Evolutionary conservation across 2,888 invertebrate species (phyloP).

Genomic region (Panopea generosa): DNA sequence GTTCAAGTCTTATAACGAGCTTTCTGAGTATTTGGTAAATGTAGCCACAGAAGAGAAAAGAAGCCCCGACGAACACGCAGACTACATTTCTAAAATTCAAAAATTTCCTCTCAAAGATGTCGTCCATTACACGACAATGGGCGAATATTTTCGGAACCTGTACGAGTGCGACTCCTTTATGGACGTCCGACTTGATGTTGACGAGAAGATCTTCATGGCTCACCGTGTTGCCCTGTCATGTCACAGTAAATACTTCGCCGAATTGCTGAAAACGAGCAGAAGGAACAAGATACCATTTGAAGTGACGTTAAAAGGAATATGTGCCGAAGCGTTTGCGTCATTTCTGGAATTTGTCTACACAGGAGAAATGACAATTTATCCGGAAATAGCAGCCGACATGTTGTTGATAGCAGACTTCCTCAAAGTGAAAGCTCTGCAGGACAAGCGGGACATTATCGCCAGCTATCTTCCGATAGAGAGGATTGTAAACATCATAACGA

Average conservation of each 20-base stretch:
- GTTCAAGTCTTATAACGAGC: not conserved
- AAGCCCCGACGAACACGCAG: not conserved
- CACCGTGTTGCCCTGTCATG: conserved; percentile 72
- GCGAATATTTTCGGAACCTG: conserved; percentile 68
- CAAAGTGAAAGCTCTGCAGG: conserved; percentile 50
- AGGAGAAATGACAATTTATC: conserved; percentile 49
- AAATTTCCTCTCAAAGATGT: conserved; percentile 5
- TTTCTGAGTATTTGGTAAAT: not conserved
- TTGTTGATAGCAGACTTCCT: conserved; percentile 61
- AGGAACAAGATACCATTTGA: conserved; percentile 59
- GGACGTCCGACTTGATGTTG: conserved; percentile 71
- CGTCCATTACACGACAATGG: conserved; percentile 67
- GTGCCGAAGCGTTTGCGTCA: conserved; percentile 64
- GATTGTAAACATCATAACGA: conserved; percentile 54
- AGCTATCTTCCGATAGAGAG: conserved; percentile 46
- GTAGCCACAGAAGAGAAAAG: not conserved
- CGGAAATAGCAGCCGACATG: conserved; percentile 59
- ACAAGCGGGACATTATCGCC: conserved; percentile 30
- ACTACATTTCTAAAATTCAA: not conserved
- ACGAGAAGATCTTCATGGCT: conserved; percentile 64
- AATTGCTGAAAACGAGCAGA: conserved; percentile 53
- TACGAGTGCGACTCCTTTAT: conserved; percentile 75
- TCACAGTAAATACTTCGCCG: conserved; percentile 72
- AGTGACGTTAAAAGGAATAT: conserved; percentile 62
- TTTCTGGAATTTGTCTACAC: conserved; percentile 72